A percentile compares a stretch with the other conserved stretches of the same genome.
Conservation (phyloP, 2,113 vertebrate genomes). For the Pollimyrus isidori region DNA sequence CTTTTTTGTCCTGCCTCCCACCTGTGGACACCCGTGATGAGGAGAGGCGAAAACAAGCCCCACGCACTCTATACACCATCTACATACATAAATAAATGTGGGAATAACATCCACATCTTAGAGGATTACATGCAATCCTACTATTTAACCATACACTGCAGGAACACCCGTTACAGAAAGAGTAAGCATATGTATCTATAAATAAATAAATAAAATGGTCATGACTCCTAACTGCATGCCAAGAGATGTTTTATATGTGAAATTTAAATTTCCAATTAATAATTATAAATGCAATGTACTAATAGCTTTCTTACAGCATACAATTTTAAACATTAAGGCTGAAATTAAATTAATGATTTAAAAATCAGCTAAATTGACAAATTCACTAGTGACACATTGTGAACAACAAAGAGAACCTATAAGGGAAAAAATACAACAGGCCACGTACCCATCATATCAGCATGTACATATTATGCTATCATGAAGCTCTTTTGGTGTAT, state of each 20-base stretch:
- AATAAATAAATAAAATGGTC: background rate
- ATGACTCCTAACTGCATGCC: background rate
- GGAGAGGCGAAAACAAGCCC: slow-evolving; percentile 5
- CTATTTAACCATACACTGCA: background rate
- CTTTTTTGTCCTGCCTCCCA: slow-evolving; percentile 17
- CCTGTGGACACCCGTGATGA: slow-evolving; percentile 13
- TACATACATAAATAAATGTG: background rate
- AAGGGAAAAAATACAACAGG: background rate
- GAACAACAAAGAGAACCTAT: background rate
- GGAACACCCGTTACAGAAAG: background rate
- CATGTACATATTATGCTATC: background rate
- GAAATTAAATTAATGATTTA: background rate
- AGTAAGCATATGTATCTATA: background rate
- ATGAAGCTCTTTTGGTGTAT: background rate
- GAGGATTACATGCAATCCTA: background rate
- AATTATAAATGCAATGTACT: background rate
- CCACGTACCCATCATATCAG: background rate
- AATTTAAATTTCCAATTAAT: background rate
- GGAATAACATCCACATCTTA: background rate
- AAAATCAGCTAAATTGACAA: background rate
- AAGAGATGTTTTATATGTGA: background rate
- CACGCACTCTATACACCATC: background rate
- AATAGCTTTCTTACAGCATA: background rate
- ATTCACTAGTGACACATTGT: background rate
- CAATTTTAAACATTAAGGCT: background rate